A percentile compares a stretch with the other conserved stretches of the same genome.
Conservation (phyloP, 2,113 vertebrate genomes). For the Anas platyrhynchos region DNA sequence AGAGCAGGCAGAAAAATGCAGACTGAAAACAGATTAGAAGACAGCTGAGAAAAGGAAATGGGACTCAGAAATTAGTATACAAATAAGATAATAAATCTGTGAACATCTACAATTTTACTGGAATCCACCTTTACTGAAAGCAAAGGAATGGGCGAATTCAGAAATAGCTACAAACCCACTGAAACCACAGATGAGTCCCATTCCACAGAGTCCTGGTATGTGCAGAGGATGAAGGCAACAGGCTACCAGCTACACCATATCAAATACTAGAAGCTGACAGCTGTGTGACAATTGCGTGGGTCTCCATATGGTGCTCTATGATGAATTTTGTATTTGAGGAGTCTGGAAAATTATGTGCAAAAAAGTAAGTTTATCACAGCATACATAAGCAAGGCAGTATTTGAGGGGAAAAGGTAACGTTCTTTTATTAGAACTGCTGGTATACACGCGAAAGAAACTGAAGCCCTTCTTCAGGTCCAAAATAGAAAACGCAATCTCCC, state of each 20-base stretch:
- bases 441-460: neutral
- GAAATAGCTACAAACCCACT: constrained; percentile 41
- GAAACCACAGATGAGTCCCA: constrained; percentile 10
- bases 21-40: neutral
- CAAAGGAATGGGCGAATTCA: constrained; percentile 7
- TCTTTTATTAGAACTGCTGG: constrained; percentile 28
- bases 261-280: constrained; percentile 55
- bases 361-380: neutral
- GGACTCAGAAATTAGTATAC: neutral
- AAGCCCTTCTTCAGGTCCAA: neutral
- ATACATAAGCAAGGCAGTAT: neutral
- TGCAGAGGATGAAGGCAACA: constrained; percentile 2
- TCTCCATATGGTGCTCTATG: constrained; percentile 46
- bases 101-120: neutral
- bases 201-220: constrained; percentile 12
- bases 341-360: neutral
- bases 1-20: neutral
- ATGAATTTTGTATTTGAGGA: constrained; percentile 32
- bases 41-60: neutral
- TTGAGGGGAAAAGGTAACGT: constrained; percentile 34
- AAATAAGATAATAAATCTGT: neutral
- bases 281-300: constrained; percentile 64
- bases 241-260: constrained; percentile 39
- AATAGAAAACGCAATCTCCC: neutral
- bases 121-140: neutral